Base-by-base conservation (phyloP, 2,888 invertebrate genomes). In the Euclidia mi region DNA sequence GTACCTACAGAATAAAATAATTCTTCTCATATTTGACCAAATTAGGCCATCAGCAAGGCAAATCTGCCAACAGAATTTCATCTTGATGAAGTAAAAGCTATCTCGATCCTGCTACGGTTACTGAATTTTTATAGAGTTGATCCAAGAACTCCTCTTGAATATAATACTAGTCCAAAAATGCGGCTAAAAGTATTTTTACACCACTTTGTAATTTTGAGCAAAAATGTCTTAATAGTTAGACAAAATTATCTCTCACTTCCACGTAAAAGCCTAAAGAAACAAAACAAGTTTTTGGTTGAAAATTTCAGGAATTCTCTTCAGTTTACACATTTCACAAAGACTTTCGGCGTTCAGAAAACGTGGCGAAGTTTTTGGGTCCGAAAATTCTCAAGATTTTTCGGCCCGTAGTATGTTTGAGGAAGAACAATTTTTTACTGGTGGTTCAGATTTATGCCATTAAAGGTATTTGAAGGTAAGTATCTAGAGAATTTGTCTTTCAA, bases 401-500 rank as follows among this genome's bases (percentile, higher is more conserved):
- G 3, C 18, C 15, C 11, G 28, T 17, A 53, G 37, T 17, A 14
- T 46, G 43, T 29, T 38, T 1, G 35, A 51, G 38, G 38, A 45
- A 59, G 10, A 42, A 25, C 35, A 43, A 46, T 66, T 55, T n/a
- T 56, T 59, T 41, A 49, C 62, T 65, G 75, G 71, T 67, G 74
- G 71, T 60, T 70, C 48, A 63, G 67, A 67, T 73, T 73, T 64
- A 62, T 43, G 42, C 28, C 35, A 31, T 56, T 58, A 55, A 66
- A 72, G 50, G 49, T 41, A 58, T 73, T 56, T 60, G 18, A 12
- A 53, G 29, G 44, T 14, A 37, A 43, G 53, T 55, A 62, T 77
- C 74, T 67, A 50, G 57, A 58, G 62, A 67, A 74, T 70, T 67
- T 58, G 56, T 63, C 59, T 60, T 51, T 53, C 34, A 47, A 45